These are phyloP conservation scores for Pimpla rufipes DNA, from an alignment of 2,888 invertebrate genomes.

Conservation along the genomic window DNA sequence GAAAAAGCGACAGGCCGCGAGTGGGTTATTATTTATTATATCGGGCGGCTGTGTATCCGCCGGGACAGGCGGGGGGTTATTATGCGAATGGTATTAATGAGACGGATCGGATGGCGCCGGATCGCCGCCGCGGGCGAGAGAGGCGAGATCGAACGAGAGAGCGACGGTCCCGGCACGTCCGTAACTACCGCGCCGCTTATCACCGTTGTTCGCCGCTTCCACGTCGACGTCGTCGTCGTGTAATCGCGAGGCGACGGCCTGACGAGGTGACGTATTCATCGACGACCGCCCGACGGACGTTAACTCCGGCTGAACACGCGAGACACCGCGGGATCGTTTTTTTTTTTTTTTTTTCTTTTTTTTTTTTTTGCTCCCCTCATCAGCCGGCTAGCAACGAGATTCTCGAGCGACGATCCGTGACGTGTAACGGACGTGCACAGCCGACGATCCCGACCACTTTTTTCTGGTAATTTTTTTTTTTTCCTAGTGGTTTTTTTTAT, in stretches of 20 bases:
- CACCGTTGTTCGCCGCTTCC: constrained; percentile 35
- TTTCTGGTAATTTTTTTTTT: neutral
- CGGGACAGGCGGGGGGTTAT: constrained; percentile 28
- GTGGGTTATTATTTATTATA: constrained; percentile 62
- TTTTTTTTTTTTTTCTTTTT: constrained; percentile 1
- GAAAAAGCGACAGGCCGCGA: constrained; percentile 15
- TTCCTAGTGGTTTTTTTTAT: neutral
- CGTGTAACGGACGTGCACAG: constrained; percentile 18
- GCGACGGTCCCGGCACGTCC: constrained; percentile 46
- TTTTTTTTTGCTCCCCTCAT: constrained; percentile 17
- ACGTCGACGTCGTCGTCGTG: constrained; percentile 49
- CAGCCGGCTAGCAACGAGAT: constrained; percentile 62
- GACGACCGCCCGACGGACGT: constrained; percentile 48
- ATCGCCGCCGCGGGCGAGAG: constrained; percentile 45
- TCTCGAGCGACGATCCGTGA: constrained; percentile 33
- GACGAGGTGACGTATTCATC: constrained; percentile 61
- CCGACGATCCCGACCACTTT: neutral
- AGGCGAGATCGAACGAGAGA: constrained; percentile 47
- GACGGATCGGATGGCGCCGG: constrained; percentile 69
- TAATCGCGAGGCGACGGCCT: constrained; percentile 56
- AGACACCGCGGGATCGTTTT: constrained; percentile 56
- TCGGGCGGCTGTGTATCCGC: constrained; percentile 2
- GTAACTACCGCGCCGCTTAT: constrained; percentile 47
- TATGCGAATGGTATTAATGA: constrained; percentile 70
- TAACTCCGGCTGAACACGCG: constrained; percentile 61